These are phyloP conservation scores for Macquaria australasica DNA, from an alignment of 2,113 vertebrate genomes.

Conservation along the genomic window DNA sequence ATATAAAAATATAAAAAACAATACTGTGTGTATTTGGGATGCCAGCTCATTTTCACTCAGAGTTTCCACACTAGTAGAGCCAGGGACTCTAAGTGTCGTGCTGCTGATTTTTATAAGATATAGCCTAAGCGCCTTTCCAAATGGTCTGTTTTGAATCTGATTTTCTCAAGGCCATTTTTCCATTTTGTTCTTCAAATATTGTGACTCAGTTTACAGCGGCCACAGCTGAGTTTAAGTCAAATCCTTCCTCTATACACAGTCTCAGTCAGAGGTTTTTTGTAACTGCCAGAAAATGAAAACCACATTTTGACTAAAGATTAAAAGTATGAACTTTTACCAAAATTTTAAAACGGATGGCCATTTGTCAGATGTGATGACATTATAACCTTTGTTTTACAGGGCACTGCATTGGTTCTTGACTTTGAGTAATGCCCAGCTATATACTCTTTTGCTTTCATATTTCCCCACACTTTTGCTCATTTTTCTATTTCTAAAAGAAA, in stretches of 20 bases:
- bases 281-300: constrained; percentile 26
- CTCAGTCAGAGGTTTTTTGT: constrained; percentile 3
- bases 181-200: constrained; percentile 15
- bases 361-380: neutral
- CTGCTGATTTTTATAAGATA: constrained; percentile 19
- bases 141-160: constrained; percentile 16
- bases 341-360: neutral
- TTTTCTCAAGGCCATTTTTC: constrained; percentile 14
- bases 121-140: constrained; percentile 9
- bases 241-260: neutral
- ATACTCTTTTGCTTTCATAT: neutral
- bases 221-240: constrained; percentile 1
- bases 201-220: neutral
- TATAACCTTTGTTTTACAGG: neutral
- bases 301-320: neutral
- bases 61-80: no score
- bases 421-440: neutral
- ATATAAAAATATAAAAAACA: neutral
- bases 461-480: neutral
- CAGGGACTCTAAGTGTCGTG: neutral
- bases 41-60: neutral
- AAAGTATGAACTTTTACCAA: neutral
- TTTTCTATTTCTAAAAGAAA: neutral
- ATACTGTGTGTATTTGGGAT: neutral
- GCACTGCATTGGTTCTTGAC: neutral